phyloP scores from a whole-genome alignment of 2,888 invertebrate species.

The Endotricha flammealis region DNA sequence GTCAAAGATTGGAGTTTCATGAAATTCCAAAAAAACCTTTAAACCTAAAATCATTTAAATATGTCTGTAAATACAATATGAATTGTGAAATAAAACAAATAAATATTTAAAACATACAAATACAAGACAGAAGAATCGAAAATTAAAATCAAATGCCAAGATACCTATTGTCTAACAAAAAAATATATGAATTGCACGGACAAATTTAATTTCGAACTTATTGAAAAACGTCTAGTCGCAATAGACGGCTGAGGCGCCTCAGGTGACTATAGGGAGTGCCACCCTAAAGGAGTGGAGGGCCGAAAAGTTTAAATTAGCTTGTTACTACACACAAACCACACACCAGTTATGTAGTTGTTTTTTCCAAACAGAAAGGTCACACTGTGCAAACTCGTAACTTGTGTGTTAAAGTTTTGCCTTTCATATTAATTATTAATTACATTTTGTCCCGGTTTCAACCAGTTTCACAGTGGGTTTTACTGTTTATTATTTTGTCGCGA shows the following conservation, averaged over 20 bases:
- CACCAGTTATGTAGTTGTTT: constrained; percentile 67
- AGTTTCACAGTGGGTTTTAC: constrained; percentile 30
- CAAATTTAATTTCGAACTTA: constrained; percentile 45
- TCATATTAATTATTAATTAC: constrained; percentile 65
- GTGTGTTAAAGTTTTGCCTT: constrained; percentile 56
- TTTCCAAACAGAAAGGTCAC: constrained; percentile 65
- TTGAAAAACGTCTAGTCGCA: constrained; percentile 57
- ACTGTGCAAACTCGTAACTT: constrained; percentile 40
- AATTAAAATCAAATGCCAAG: not conserved
- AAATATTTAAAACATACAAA: too few species aligned
- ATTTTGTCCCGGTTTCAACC: constrained; percentile 23
- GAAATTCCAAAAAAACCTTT: too few species aligned
- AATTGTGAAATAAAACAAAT: too few species aligned
- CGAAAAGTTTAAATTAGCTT: constrained; percentile 79
- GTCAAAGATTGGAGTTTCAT: too few species aligned
- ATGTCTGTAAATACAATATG: too few species aligned
- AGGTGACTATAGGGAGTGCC: constrained; percentile 32
- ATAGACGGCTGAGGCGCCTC: constrained; percentile 35
- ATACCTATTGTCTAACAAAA: not conserved
- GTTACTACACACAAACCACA: constrained; percentile 61
- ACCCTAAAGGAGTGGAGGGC: constrained; percentile 55
- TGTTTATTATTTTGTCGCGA: too few species aligned
- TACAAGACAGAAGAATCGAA: too few species aligned
- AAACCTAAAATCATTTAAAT: too few species aligned
- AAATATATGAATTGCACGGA: not conserved